Percentiles rank a stretch among this genome's conserved stretches.
Conservation (phyloP, 2,797 vertebrate genomes). For the Ibycter americanus region DNA sequence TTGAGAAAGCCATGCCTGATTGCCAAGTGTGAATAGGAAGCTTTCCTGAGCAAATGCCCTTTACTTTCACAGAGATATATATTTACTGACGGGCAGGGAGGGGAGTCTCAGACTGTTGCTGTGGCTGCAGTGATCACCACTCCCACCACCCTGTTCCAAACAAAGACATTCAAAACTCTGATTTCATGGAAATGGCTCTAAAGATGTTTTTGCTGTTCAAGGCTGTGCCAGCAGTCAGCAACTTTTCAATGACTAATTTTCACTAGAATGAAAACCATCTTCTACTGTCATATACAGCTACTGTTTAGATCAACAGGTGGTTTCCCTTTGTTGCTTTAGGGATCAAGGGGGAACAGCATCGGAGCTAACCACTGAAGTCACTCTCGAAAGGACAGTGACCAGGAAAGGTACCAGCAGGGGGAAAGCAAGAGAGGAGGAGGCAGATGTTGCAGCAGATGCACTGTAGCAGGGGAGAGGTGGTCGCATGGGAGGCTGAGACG, state of each 20-base stretch:
- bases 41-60: neutral
- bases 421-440: neutral
- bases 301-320: neutral
- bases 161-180: rapidly evolving
- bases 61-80: neutral
- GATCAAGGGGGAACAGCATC: neutral
- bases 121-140: neutral
- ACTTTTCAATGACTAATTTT: neutral
- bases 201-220: neutral
- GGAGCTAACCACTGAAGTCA: neutral
- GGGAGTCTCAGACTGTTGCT: neutral
- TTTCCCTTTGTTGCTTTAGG: neutral
- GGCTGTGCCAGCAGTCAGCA: neutral
- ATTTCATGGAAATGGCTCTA: neutral
- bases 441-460: neutral
- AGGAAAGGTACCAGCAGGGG: neutral
- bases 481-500: neutral
- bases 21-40: neutral
- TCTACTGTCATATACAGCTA: neutral
- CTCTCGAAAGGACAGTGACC: neutral
- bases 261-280: neutral
- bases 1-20: neutral
- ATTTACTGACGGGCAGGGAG: neutral
- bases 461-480: neutral
- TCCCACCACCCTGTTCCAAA: neutral